These are phyloP conservation scores for Festucalex cinctus DNA, from an alignment of 2,113 vertebrate genomes.

Conservation along the genomic window DNA sequence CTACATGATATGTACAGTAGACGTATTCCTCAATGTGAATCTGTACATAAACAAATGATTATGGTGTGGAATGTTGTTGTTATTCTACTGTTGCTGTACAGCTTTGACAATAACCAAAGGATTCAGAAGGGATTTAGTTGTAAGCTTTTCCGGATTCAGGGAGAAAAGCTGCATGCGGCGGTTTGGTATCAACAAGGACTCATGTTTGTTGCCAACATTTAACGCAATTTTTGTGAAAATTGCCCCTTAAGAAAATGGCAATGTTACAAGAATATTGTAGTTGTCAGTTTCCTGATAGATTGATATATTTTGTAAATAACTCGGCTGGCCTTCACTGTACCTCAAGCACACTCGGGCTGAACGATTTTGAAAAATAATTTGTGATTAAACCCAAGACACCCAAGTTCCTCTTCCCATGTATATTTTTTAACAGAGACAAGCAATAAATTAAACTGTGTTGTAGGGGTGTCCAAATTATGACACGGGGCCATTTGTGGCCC, in stretches of 20 bases:
- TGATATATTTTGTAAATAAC: constrained; percentile 41
- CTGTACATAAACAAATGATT: constrained; percentile 37
- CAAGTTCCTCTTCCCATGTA: too few relatives aligned
- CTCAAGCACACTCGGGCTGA: too few relatives aligned
- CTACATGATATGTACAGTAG: not conserved
- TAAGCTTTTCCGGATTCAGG: constrained; percentile 6
- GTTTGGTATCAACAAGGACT: constrained; percentile 30
- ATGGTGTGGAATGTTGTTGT: not conserved
- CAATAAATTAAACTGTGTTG: too few relatives aligned
- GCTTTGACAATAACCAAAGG: constrained; percentile 25
- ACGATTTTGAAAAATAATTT: too few relatives aligned
- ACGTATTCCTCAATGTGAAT: constrained; percentile 15
- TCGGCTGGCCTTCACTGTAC: constrained; percentile 26
- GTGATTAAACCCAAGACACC: too few relatives aligned
- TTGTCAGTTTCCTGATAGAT: constrained; percentile 13
- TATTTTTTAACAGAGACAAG: too few relatives aligned
- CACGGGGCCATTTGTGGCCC: too few relatives aligned
- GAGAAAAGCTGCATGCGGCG: constrained; percentile 14
- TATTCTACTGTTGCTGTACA: constrained; percentile 4
- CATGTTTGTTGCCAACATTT: constrained; percentile 27
- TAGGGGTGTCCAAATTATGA: too few relatives aligned
- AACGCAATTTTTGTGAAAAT: constrained; percentile 23
- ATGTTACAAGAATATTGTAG: constrained; percentile 10
- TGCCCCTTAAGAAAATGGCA: constrained; percentile 5
- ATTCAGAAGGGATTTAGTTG: constrained; percentile 30